phyloP scores from a whole-genome alignment of 1,140 invertebrate genomes.

The Gonioctena quinquepunctata region DNA sequence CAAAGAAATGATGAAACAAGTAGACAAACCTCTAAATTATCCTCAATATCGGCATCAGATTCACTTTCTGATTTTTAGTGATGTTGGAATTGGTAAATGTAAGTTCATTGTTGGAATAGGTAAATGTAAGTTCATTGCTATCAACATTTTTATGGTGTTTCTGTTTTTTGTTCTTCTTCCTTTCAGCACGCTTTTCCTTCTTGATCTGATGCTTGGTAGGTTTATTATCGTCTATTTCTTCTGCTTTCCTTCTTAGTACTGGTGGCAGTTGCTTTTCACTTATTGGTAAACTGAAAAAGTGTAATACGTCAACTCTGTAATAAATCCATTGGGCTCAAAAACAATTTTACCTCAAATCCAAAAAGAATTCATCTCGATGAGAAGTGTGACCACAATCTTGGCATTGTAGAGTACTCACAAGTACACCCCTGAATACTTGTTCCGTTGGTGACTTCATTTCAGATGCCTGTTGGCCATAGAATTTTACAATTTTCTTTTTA shows the following conservation, averaged over 20 bases:
- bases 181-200: conserved; percentile 68
- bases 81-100: conserved; percentile 50
- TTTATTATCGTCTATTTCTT: conserved; percentile 60
- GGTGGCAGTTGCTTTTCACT: conserved; percentile 72
- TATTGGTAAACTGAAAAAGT: conserved; percentile 71
- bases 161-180: conserved; percentile 59
- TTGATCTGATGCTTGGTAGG: conserved; percentile 71
- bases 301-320: conserved; percentile 19
- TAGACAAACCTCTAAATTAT: conserved; percentile 68
- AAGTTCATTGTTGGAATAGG: not conserved
- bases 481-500: conserved; percentile 74
- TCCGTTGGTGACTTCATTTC: conserved; percentile 81
- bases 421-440: conserved; percentile 84
- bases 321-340: too few species aligned
- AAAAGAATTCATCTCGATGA: conserved; percentile 86
- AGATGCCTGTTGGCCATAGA: conserved; percentile 80
- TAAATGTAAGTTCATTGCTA: conserved; percentile 11
- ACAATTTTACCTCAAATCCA: conserved; percentile 77
- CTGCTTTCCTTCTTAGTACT: conserved; percentile 52
- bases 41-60: conserved; percentile 80
- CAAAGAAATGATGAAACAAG: too few species aligned
- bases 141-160: conserved; percentile 29
- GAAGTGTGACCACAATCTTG: conserved; percentile 86
- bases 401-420: conserved; percentile 89
- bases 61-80: conserved; percentile 64